Conservation (phyloP, 2,797 vertebrate genomes). For the Dallia pectoralis region DNA sequence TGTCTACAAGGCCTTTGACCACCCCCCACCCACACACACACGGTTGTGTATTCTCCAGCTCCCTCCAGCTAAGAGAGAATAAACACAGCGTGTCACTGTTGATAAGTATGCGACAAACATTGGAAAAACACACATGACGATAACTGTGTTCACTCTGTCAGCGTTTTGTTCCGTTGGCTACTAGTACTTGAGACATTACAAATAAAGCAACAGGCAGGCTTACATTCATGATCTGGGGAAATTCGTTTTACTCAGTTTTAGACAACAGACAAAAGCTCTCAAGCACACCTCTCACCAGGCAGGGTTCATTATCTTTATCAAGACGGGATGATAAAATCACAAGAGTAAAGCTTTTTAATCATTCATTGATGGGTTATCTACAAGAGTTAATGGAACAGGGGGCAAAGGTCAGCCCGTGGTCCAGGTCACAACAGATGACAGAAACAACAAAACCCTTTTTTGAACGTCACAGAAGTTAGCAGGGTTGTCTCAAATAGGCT, state of each 20-base stretch:
- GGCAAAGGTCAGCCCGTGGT: conserved; percentile 27
- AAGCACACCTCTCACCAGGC: not conserved
- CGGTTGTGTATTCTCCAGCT: not conserved
- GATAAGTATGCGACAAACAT: conserved; percentile 20
- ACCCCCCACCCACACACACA: not conserved
- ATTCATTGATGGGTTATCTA: conserved; percentile 4
- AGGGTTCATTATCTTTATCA: conserved; percentile 25
- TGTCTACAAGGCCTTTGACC: conserved; percentile 25
- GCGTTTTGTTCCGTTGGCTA: too few relatives aligned
- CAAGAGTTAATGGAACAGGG: conserved; percentile 18
- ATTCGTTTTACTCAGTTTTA: not conserved
- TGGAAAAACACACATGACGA: not conserved
- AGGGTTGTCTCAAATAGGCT: too few relatives aligned
- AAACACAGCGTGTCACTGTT: conserved; percentile 29
- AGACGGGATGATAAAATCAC: not conserved
- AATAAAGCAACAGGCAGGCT: not conserved
- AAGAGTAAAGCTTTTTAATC: conserved; percentile 10
- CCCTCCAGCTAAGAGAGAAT: not conserved
- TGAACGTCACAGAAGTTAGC: too few relatives aligned
- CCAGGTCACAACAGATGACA: not conserved
- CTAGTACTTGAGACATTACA: not conserved
- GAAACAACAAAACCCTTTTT: conserved; percentile 4
- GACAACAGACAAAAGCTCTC: not conserved
- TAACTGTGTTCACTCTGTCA: not conserved
- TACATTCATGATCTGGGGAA: not conserved